Conservation (phyloP, 2,113 vertebrate species). For the Phyllopteryx taeniolatus region DNA sequence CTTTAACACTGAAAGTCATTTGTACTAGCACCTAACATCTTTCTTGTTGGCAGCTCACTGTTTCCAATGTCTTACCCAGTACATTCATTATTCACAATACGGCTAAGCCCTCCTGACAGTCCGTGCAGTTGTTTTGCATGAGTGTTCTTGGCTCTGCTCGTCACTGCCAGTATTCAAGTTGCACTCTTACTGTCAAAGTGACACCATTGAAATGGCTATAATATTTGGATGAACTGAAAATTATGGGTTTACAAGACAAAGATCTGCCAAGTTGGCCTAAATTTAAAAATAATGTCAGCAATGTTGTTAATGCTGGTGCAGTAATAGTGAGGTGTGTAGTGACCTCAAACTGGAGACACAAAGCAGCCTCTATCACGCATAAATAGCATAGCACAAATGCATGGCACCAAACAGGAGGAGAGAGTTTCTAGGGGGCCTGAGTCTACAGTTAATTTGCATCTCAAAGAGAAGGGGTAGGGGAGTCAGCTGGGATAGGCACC, state of each 20-base stretch:
- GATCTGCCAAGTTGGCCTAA: too few relatives aligned
- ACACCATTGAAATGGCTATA: conserved; percentile 18
- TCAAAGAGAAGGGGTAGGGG: too few relatives aligned
- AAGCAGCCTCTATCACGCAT: too few relatives aligned
- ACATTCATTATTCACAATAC: conserved; percentile 30
- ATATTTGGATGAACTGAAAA: conserved; percentile 22
- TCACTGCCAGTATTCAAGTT: conserved; percentile 11
- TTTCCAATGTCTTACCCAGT: conserved; percentile 3
- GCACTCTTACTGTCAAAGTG: conserved; percentile 20
- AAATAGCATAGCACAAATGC: too few relatives aligned
- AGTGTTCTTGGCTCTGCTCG: background rate
- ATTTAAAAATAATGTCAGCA: too few relatives aligned
- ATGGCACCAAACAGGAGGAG: too few relatives aligned
- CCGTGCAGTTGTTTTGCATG: conserved; percentile 3
- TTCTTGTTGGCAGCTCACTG: background rate
- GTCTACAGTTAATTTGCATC: too few relatives aligned
- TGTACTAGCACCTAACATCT: background rate
- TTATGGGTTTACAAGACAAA: background rate
- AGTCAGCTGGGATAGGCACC: too few relatives aligned
- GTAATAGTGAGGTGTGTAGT: too few relatives aligned
- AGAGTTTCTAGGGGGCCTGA: too few relatives aligned
- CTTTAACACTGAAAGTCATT: background rate
- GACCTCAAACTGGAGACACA: too few relatives aligned
- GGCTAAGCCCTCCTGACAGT: conserved; percentile 13
- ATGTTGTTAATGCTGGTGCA: too few relatives aligned